Base-by-base conservation (phyloP, 1,140 invertebrate genomes). In the Ptiloglossa arizonensis region DNA sequence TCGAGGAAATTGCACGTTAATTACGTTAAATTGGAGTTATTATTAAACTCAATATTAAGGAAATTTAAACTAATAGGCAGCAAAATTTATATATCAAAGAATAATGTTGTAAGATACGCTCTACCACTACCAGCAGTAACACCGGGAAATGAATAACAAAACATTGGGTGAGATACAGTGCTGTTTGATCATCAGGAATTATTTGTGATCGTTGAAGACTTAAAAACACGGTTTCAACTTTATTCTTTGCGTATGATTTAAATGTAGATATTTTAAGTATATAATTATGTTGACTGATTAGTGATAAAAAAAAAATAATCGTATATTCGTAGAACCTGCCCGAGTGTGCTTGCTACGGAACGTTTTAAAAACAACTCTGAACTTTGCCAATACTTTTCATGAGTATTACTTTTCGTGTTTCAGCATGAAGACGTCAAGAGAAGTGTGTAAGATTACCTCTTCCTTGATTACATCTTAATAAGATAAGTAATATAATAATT, bases 361-460 rank as follows among this genome's bases (percentile, higher is more conserved):
- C 54, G 41, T 68, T 68, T 62, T 27, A 38, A 68, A 57, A 67
- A 60, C 38, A 22, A 27, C 32, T 44, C 56, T 29, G 32, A 29
- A 27, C 6, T 68, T 48, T 15, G 66, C 44, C 57, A 60, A 68
- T 76, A 46, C 44, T 69, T 69, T 60, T 56, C 54, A 38, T 60
- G 17, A 54, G 68, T 70, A 72, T 85, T 84, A 59, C 5, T 81
- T 85, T 85, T 85, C 82, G 66, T 77, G 68, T 85, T 85, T 66
- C 62, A 81, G 57, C 56, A 56, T 29, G 56, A 72, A 69, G 56
- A 82, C 75, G 59, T 76, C 71, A 66, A 83, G 48, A 52, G 84
- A 82, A 82, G 54, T 75, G 70, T 82, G 46, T 83, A 88, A 82
- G 60, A 87, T 81, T 84, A 86, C 62, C 68, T 81, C 72, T 88